Evolutionary conservation across 2,113 vertebrate species (phyloP), one percentile per base, ranked within the genome.

Genomic region (Heloderma charlesbogerti): DNA sequence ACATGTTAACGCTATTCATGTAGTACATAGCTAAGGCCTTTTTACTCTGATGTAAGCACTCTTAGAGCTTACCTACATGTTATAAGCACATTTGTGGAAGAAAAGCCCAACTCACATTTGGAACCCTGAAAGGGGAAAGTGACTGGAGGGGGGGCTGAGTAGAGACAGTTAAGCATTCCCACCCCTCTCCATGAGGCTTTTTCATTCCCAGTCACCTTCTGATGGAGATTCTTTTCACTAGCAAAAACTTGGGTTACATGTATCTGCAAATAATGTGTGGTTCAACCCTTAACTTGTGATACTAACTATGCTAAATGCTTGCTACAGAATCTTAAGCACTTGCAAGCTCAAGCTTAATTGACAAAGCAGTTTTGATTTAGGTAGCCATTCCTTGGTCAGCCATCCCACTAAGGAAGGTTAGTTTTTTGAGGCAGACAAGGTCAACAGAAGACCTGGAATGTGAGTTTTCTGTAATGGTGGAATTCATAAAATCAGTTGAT

Each of bases 291-390:
- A 87, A 0, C 3, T 37, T 92, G 79, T 63, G 88, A 87, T 0
- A 3, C 72, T 78, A 92, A 92, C 45, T 40, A 90, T 27, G 31
- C 79, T 60, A 75, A n/a, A 54, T 89, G 31, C 31, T 37, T n/a
- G 25, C 77, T 85, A 93, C 18, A 80, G 79, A 48, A 31, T 82
- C 16, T 7, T 88, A 82, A 78, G 57, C 86, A 89, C 16, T 40
- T 88, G 84, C 90, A 94, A 92, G 91, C 0, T 34, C 40, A 88
- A 93, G 69, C 54, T 31, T 9, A 3, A 34, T 16, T 15, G 29
- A 31, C 13, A 40, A 88, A 88, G 22, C 87, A 67, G 63, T n/a
- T 78, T 79, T 22, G n/a, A 10, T 34, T 40, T 66, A 12, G 60
- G 60, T 63, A 45, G 18, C 54, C 9, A 31, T 63, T 45, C 77